Percentiles rank a stretch among this genome's conserved stretches.
These are phyloP conservation scores for Poecile atricapillus DNA, from an alignment of 2,113 vertebrate species.

Conservation along the genomic window DNA sequence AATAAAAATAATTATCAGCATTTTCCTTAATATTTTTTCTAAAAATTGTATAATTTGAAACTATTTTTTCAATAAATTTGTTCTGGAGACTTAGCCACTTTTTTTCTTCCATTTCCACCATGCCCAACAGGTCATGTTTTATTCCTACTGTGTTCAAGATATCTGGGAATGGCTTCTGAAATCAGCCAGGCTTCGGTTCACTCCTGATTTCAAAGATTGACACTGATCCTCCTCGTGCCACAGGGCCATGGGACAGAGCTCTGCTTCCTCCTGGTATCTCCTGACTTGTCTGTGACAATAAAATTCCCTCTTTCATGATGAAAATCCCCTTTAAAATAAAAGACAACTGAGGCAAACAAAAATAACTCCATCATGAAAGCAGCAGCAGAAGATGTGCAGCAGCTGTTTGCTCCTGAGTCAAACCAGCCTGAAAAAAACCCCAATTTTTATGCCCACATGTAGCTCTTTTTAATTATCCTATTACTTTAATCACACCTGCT, in stretches of 20 bases:
- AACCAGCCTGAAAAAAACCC: not conserved
- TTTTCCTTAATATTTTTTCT: not conserved
- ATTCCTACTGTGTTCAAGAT: not conserved
- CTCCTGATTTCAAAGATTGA: not conserved
- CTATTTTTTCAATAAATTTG: not conserved
- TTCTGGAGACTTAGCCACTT: not conserved
- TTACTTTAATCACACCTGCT: slow-evolving; percentile 53
- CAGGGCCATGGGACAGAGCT: not conserved
- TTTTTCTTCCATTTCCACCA: not conserved
- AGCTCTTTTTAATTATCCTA: slow-evolving; percentile 40
- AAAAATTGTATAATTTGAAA: not conserved
- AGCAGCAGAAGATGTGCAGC: not conserved
- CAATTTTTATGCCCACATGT: not conserved
- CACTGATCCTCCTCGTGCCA: not conserved
- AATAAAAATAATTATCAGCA: not conserved
- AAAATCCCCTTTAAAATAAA: slow-evolving; percentile 3
- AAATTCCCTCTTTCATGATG: not conserved
- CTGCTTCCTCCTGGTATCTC: not conserved
- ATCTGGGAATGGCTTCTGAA: not conserved
- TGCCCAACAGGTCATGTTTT: not conserved
- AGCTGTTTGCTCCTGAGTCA: not conserved
- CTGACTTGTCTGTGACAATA: not conserved
- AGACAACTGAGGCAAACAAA: not conserved
- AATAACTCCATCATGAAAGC: not conserved
- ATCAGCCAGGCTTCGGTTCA: not conserved